Percentiles rank a stretch among this genome's conserved stretches.
Evolutionary conservation across 2,797 vertebrate genomes (phyloP).

Genomic region (Mormyrus proboscirostris): DNA sequence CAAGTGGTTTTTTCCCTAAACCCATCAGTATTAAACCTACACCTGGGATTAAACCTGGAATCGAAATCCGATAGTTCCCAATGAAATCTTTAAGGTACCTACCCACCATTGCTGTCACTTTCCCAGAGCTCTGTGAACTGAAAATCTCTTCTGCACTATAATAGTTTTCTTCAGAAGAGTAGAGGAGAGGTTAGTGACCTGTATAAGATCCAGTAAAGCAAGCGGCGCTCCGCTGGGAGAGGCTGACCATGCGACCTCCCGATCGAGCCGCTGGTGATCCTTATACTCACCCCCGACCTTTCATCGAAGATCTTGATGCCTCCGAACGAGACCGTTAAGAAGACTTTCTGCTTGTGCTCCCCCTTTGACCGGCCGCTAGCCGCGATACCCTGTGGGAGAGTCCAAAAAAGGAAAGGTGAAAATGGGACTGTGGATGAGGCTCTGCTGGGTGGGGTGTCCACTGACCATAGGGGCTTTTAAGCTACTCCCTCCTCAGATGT

Average conservation of each 20-base stretch:
- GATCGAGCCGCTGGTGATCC: background rate
- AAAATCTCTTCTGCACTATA: background rate
- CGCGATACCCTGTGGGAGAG: constrained; percentile 76
- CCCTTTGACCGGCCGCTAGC: constrained; percentile 91
- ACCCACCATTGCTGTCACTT: too few relatives aligned
- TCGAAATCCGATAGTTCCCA: background rate
- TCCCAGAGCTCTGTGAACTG: background rate
- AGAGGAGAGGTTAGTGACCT: background rate
- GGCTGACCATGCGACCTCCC: background rate
- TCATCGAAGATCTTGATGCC: constrained; percentile 99
- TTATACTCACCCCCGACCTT: constrained; percentile 89
- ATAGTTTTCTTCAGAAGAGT: background rate
- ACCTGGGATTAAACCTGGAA: background rate
- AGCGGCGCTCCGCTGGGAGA: background rate
- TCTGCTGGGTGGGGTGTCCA: background rate
- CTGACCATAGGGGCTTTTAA: background rate
- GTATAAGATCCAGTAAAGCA: background rate
- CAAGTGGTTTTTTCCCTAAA: background rate
- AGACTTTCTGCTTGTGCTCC: constrained; percentile 97
- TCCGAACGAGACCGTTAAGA: constrained; percentile 94
- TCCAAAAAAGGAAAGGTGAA: background rate
- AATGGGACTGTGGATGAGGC: background rate
- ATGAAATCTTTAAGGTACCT: background rate
- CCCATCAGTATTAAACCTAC: background rate
- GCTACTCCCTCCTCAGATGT: background rate